These are phyloP conservation scores for Platypus cylindrus DNA, from an alignment of 2,888 invertebrate genomes.

Conservation along the genomic window DNA sequence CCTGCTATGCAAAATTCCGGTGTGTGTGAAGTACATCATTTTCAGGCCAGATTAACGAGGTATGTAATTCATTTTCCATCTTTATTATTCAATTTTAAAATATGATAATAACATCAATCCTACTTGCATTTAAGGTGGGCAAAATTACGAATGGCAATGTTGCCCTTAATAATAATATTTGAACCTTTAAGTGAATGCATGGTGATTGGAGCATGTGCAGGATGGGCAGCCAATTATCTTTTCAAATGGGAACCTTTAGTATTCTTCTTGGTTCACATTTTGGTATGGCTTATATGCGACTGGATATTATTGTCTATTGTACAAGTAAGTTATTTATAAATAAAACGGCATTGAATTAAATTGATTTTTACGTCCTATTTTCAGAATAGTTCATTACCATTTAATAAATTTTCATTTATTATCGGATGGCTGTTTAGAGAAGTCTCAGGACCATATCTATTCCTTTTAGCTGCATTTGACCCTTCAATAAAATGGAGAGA, in stretches of 20 bases:
- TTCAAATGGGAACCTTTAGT: slow-evolving; percentile 82
- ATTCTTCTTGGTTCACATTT: slow-evolving; percentile 84
- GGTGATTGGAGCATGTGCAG: slow-evolving; percentile 80
- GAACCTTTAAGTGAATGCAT: slow-evolving; percentile 95
- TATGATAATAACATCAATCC: background rate
- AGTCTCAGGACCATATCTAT: slow-evolving; percentile 76
- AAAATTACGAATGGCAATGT: slow-evolving; percentile 88
- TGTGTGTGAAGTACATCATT: slow-evolving; percentile 68
- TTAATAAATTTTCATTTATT: slow-evolving; percentile 86
- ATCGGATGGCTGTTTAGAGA: slow-evolving; percentile 93
- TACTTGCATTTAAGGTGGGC: slow-evolving; percentile 61
- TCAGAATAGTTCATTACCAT: slow-evolving; percentile 82
- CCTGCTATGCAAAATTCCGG: slow-evolving; percentile 96
- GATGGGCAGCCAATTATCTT: slow-evolving; percentile 73
- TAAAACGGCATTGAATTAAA: no score
- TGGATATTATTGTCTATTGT: slow-evolving; percentile 83
- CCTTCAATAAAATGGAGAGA: slow-evolving; percentile 90
- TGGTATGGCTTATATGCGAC: slow-evolving; percentile 92
- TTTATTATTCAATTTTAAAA: background rate
- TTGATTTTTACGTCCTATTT: no score
- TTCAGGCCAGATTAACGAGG: slow-evolving; percentile 67
- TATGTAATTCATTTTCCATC: slow-evolving; percentile 15
- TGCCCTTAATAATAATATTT: slow-evolving; percentile 78
- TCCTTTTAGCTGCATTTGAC: slow-evolving; percentile 73
- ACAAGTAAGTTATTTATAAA: slow-evolving; percentile 50